phyloP scores from a whole-genome alignment of 2,888 invertebrate species.

The Agrotis segetum region DNA sequence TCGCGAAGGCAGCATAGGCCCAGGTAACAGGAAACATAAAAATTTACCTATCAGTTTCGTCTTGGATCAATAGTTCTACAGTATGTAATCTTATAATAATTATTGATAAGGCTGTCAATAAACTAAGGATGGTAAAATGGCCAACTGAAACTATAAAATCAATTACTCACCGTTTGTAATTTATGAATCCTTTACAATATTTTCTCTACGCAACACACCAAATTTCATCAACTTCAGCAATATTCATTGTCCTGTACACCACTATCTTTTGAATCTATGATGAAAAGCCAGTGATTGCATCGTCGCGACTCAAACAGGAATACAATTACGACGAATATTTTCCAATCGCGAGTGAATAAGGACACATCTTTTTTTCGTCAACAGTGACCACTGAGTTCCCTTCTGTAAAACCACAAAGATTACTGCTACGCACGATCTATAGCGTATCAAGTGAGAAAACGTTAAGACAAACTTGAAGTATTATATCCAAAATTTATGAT shows the following conservation, averaged over 20 bases:
- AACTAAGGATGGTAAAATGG: conserved; percentile 44
- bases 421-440: conserved; percentile 66
- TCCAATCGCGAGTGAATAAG: conserved; percentile 64
- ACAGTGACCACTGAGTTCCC: conserved; percentile 69
- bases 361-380: conserved; percentile 71
- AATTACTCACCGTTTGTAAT: conserved; percentile 63
- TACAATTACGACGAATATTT: conserved; percentile 60
- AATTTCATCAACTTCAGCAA: conserved; percentile 68
- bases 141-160: conserved; percentile 46
- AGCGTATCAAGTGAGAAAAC: conserved; percentile 30
- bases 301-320: conserved; percentile 62
- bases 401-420: conserved; percentile 68
- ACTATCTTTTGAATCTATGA: conserved; percentile 77
- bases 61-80: conserved; percentile 32
- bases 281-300: conserved; percentile 74
- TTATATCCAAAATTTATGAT: conserved; percentile 19
- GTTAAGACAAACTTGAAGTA: conserved; percentile 5
- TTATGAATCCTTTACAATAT: conserved; percentile 59
- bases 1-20: conserved; percentile 6
- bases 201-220: conserved; percentile 68
- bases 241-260: conserved; percentile 73
- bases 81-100: conserved; percentile 11
- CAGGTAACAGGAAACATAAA: conserved; percentile 6
- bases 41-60: conserved; percentile 14
- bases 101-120: conserved; percentile 18